A percentile compares a stretch with the other conserved stretches of the same genome.
Evolutionary conservation across 2,113 vertebrate genomes (phyloP).

Genomic region (Symphodus melops): DNA sequence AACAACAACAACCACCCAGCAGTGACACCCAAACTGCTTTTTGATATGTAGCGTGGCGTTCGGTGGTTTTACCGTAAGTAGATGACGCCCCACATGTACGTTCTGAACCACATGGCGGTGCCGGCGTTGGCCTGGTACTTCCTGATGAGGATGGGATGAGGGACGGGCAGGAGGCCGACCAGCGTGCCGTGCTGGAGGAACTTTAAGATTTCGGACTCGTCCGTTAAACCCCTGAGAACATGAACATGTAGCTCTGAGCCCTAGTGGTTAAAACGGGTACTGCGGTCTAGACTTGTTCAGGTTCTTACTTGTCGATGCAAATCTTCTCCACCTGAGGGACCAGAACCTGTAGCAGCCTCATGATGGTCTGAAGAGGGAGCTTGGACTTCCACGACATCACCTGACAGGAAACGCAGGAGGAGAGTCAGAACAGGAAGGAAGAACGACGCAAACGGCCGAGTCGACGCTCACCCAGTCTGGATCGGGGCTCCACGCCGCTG

Average conservation of each 20-base stretch:
- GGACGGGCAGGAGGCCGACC: constrained; percentile 96
- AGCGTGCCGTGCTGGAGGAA: constrained; percentile 97
- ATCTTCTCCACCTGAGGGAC: constrained; percentile 99
- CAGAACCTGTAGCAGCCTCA: constrained; percentile 95
- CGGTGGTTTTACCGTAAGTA: constrained; percentile 88
- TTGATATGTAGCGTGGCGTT: neutral
- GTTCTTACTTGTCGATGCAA: constrained; percentile 95
- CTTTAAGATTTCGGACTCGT: constrained; percentile 95
- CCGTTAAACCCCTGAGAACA: constrained; percentile 89
- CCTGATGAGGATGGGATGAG: constrained; percentile 98
- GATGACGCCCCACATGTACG: constrained; percentile 98
- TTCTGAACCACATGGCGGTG: constrained; percentile 97
- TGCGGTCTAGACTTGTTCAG: too few relatives aligned
- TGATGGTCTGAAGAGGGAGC: constrained; percentile 97
- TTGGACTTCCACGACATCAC: constrained; percentile 94
- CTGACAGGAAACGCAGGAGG: constrained; percentile 69
- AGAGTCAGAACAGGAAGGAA: neutral
- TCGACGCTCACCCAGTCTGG: constrained; percentile 92
- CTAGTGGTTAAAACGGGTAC: too few relatives aligned
- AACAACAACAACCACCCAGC: too few relatives aligned
- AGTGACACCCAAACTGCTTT: too few relatives aligned
- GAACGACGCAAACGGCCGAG: neutral
- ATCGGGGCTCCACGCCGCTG: constrained; percentile 87
- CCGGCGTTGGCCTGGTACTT: constrained; percentile 97
- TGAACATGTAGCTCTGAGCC: neutral